Evolutionary conservation across 2,888 invertebrate species (phyloP), one percentile per base, ranked within the genome.

Genomic region (Cryptocheilus praepositus): DNA sequence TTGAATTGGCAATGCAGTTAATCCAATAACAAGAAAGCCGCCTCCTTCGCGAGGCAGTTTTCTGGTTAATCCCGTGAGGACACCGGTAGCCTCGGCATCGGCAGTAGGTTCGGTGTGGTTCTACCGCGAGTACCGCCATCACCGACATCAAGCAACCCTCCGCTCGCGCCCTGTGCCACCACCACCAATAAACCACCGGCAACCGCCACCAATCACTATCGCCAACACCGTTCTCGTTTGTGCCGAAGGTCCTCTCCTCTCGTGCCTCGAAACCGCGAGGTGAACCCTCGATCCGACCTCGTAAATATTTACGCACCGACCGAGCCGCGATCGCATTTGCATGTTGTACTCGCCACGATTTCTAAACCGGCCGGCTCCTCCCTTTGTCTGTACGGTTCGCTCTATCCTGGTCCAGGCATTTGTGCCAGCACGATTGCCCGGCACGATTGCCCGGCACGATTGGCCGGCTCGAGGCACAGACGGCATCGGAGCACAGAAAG

Each of bases 301-400:
- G 82, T 82, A 83, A 83, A 83, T 83, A 82, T 83, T 83, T 82
- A 81, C 81, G 76, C 74, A 74, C 64, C 66, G 55, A 70, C 62
- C 69, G 65, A 49, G 3, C 36, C 66, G 61, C 63, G 69, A 78
- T 77, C 71, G 67, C 76, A 82, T 83, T 82, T 81, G 76, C 83
- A 83, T 82, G 73, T 59, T 68, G 73, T 63, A 77, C 79, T 77
- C 73, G 52, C 67, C 62, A 70, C 76, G 74, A 80, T 79, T 83
- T 79, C 76, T 74, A 72, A 77, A 74, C 68, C 70, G 21, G 22
- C 43, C 21, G 21, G 15, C 44, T 43, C 44, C 56, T 56, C 36
- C 44, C 45, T 19, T 22, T 56, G 15, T 19, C 49, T 49, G 49
- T 49, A 49, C 49, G 16, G 49, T 49, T 5, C 3, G 16, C 5